Base-by-base conservation (phyloP, 2,113 vertebrate genomes). In the Ornithorhynchus anatinus region DNA sequence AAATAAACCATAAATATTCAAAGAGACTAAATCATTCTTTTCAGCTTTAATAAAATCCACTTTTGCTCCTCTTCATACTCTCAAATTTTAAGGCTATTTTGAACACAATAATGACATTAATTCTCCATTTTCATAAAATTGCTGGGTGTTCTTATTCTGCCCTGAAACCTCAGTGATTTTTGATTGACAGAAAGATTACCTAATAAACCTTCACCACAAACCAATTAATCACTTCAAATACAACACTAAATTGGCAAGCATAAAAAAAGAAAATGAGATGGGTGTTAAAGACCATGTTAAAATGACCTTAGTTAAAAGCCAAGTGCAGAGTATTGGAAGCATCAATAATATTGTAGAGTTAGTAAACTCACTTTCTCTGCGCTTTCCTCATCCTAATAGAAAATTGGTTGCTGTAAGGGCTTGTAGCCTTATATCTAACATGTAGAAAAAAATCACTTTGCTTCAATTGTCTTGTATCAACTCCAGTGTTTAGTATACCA, bases 201-300 rank as follows among this genome's bases (percentile, higher is more conserved):
- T 92, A 90, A 91, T 91, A 92, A 90, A 91, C 79, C 79, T 86
- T 79, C 86, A 79, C 88, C 84, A 90, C 90, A 89, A 92, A 91
- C 85, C 87, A 93, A 93, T 94, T 93, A 94, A 93, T 93, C 90
- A 90, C 69, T 82, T 73, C 77, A 84, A 91, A 92, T 86, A 84
- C 88, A 92, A 89, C 77, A 53, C 67, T 86, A 84, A 93, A 90
- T 86, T 89, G 88, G 80, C 84, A 86, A 75, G 86, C 87, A 90
- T 92, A 90, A 86, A 90, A n/a, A 89, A 86, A 80, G 83, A 75
- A 91, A 92, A 92, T 88, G 88, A 92, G 86, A 84, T 90, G 82
- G 90, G 90, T 89, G 86, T 89, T 83, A 75, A 85, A 81, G 82
- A 72, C 83, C 4, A 1, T 91, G 89, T 90, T 88, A 72, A 65